These are phyloP conservation scores for Brachyhypopomus occidentalis DNA, from an alignment of 2,113 vertebrate genomes.

Conservation along the genomic window DNA sequence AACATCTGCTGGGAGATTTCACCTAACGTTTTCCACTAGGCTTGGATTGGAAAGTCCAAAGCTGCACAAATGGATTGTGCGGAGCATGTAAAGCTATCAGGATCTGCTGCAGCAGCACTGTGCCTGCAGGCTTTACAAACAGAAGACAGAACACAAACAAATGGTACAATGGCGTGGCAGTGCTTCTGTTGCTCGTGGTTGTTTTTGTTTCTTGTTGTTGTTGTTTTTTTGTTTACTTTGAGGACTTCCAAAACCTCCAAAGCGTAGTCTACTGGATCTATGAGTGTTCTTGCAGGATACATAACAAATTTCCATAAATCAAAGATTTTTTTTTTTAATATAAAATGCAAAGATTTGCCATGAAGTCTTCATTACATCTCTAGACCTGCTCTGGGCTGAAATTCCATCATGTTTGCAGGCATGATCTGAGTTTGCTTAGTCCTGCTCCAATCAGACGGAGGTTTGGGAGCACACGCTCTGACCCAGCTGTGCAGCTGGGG, in stretches of 20 bases:
- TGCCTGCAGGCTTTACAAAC: background rate
- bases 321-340: background rate
- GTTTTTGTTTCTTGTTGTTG: background rate
- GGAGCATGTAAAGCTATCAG: background rate
- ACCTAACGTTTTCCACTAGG: background rate
- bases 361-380: too few relatives aligned
- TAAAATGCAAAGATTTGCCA: too few relatives aligned
- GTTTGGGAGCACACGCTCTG: background rate
- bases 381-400: too few relatives aligned
- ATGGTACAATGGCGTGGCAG: background rate
- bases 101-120: background rate
- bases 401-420: background rate
- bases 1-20: slow-evolving; percentile 20
- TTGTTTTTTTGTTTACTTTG: background rate
- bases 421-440: background rate
- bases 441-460: background rate
- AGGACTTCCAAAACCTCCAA: too few relatives aligned
- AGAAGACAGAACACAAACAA: background rate
- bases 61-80: background rate
- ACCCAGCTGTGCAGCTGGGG: background rate
- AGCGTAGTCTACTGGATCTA: too few relatives aligned
- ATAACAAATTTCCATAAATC: too few relatives aligned
- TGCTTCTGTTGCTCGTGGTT: background rate
- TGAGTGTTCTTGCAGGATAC: too few relatives aligned
- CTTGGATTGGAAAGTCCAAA: background rate